These are phyloP conservation scores for Steinernema feltiae DNA, from an alignment of 1,140 invertebrate species.

Conservation along the genomic window DNA sequence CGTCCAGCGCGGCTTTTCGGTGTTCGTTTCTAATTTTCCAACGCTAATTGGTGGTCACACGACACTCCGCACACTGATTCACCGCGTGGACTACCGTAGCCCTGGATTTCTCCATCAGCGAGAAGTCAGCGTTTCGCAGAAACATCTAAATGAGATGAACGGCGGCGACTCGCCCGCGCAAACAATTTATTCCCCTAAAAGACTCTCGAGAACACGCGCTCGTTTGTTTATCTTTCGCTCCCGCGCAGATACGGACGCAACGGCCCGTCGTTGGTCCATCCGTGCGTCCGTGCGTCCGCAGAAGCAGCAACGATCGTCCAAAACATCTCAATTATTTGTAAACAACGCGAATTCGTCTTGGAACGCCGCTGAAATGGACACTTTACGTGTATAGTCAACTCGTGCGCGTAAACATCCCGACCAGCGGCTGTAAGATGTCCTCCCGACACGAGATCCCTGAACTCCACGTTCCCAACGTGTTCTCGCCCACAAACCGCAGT, in stretches of 20 bases:
- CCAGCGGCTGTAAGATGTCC: neutral
- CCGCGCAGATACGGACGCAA: neutral
- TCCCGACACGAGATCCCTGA: neutral
- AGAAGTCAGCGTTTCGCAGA: neutral
- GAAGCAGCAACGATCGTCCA: neutral
- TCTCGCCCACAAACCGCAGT: no score
- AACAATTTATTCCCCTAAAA: slow-evolving; percentile 3
- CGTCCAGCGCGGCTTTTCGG: no score
- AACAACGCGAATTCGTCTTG: slow-evolving; percentile 12
- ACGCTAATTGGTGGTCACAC: no score
- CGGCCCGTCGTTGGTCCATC: neutral
- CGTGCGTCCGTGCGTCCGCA: neutral
- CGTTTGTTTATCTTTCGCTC: neutral
- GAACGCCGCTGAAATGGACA: neutral
- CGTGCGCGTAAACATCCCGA: neutral
- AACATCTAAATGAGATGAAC: slow-evolving; percentile 6
- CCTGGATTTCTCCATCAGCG: neutral
- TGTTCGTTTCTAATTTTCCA: no score
- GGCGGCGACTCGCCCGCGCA: neutral
- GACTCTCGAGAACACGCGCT: neutral
- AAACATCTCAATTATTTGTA: slow-evolving; percentile 15
- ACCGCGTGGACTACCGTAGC: neutral
- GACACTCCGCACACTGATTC: no score
- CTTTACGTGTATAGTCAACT: neutral
- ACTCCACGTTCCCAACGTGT: neutral